Evolutionary conservation across 2,797 vertebrate genomes (phyloP).

Genomic region (Stomatorhinus walkeri): DNA sequence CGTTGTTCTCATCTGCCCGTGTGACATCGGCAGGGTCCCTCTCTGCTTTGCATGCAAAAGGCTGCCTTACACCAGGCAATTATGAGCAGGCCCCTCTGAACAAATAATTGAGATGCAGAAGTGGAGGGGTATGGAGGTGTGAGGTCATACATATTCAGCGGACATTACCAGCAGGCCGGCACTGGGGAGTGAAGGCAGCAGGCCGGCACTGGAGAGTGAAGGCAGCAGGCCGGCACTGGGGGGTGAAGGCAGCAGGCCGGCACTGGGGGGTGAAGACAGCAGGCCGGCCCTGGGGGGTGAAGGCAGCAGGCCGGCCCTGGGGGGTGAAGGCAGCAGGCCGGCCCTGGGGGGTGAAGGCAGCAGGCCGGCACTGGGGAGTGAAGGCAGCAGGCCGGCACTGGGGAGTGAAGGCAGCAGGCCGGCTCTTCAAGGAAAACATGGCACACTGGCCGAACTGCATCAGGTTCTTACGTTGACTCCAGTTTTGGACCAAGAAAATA

Average conservation of each 20-base stretch:
- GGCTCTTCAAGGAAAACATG: background rate
- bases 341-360: background rate
- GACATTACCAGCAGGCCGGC: constrained; percentile 48
- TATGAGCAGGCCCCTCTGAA: constrained; percentile 71
- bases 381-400: background rate
- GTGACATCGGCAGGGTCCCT: constrained; percentile 69
- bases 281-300: background rate
- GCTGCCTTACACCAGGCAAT: constrained; percentile 67
- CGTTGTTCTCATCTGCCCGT: constrained; percentile 59
- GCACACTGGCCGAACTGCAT: background rate
- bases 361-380: background rate
- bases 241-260: too few species aligned
- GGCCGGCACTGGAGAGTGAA: background rate
- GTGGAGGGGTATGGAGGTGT: constrained; percentile 65
- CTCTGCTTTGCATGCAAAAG: constrained; percentile 93
- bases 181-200: background rate
- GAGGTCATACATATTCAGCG: constrained; percentile 55
- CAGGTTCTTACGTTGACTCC: background rate
- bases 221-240: background rate
- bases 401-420: too few species aligned
- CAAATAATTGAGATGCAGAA: constrained; percentile 88
- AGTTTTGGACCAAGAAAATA: background rate
- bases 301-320: background rate
- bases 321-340: too few species aligned
- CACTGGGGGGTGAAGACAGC: background rate